phyloP scores from a whole-genome alignment of 2,113 vertebrate species.

The Marmota flaviventris region DNA sequence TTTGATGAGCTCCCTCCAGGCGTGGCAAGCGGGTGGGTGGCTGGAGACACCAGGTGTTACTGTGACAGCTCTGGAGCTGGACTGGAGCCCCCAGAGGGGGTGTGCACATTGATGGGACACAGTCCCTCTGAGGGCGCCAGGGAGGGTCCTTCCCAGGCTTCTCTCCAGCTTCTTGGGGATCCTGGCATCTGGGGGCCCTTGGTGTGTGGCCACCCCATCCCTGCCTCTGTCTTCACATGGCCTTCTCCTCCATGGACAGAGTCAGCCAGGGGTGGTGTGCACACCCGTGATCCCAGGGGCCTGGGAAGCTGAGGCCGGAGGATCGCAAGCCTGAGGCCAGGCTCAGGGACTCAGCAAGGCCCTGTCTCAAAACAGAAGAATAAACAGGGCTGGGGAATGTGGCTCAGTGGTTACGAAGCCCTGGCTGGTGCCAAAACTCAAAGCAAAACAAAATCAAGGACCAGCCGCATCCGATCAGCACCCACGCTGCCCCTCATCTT shows the following conservation, averaged over 20 bases:
- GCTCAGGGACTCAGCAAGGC: no score
- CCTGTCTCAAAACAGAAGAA: no score
- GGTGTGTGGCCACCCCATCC: not conserved
- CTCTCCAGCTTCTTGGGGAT: fast-evolving
- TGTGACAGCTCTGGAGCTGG: no score
- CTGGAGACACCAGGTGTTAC: fast-evolving
- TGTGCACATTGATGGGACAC: fast-evolving
- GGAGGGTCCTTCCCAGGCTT: fast-evolving
- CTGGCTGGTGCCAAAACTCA: no score
- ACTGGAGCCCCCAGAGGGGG: no score
- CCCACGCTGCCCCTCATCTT: not conserved
- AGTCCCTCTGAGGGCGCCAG: fast-evolving
- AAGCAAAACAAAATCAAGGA: not conserved
- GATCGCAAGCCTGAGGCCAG: no score
- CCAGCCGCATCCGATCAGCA: fast-evolving
- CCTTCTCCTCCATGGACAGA: not conserved
- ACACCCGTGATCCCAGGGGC: no score
- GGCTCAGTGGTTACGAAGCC: no score
- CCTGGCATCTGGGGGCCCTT: fast-evolving
- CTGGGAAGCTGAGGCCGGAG: no score
- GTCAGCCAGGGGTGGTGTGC: no score
- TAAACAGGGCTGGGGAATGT: no score
- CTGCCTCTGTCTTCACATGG: not conserved
- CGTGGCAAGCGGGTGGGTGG: fast-evolving
- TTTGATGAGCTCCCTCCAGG: not conserved